Conservation (phyloP, 2,797 vertebrate species). For the Lindbergichthys nudifrons region DNA sequence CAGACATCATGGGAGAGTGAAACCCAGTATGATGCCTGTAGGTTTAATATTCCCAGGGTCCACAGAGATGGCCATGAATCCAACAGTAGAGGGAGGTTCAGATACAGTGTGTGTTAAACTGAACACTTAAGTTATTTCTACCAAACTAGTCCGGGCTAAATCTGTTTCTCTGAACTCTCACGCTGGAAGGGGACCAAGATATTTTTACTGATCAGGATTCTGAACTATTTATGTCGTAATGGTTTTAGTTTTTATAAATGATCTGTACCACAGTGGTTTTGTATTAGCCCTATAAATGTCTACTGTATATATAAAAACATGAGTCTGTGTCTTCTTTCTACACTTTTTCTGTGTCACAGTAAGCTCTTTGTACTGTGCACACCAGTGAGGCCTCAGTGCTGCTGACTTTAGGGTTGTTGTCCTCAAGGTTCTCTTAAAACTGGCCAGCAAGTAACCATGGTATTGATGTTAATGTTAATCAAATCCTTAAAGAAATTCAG, state of each 20-base stretch:
- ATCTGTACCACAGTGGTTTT: conserved; percentile 78
- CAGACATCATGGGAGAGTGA: background rate
- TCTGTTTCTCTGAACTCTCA: conserved; percentile 26
- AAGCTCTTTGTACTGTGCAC: background rate
- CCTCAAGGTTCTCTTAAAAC: background rate
- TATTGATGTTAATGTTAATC: background rate
- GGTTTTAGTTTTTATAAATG: conserved; percentile 77
- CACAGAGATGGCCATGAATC: background rate
- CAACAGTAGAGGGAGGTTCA: background rate
- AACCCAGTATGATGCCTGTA: background rate
- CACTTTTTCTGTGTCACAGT: background rate
- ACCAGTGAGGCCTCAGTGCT: background rate
- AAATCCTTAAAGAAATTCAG: background rate
- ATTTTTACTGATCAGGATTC: conserved; percentile 76
- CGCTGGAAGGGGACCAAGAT: conserved; percentile 72
- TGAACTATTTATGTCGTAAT: conserved; percentile 80
- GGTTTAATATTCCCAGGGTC: background rate
- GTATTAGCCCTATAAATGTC: conserved; percentile 83
- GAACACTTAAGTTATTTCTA: conserved; percentile 26
- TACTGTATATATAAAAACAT: conserved; percentile 66
- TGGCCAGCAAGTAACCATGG: background rate
- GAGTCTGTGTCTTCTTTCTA: conserved; percentile 22
- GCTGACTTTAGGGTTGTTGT: background rate
- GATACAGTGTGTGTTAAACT: conserved; percentile 8
- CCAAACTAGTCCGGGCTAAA: background rate